phyloP scores from a whole-genome alignment of 2,797 vertebrate genomes.

The Trachops cirrhosus region DNA sequence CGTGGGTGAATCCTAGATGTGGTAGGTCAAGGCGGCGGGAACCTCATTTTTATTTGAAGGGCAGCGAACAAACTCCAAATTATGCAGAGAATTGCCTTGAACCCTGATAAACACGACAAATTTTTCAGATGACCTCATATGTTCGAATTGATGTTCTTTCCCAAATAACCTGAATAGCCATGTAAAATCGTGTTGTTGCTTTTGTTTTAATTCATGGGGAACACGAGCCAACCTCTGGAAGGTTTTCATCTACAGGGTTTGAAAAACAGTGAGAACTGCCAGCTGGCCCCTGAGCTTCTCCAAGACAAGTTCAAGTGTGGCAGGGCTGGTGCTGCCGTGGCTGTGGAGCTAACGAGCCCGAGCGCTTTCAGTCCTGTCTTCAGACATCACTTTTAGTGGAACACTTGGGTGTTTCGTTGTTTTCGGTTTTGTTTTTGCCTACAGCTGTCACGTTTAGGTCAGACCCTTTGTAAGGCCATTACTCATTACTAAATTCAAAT shows the following conservation, averaged over 20 bases:
- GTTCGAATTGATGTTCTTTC: neutral
- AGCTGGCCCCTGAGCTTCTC: neutral
- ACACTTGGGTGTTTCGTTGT: neutral
- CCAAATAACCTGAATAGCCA: neutral
- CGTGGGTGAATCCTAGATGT: neutral
- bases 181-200: neutral
- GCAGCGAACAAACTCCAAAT: neutral
- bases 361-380: neutral
- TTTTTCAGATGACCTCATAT: neutral
- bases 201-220: neutral
- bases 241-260: neutral
- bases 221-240: neutral
- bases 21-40: neutral
- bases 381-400: neutral
- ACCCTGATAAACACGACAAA: neutral
- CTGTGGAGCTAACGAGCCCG: fast-evolving
- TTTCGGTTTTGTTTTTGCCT: neutral
- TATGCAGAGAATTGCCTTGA: neutral
- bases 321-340: fast-evolving
- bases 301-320: neutral
- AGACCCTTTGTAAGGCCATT: neutral
- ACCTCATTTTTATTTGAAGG: neutral
- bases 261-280: neutral
- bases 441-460: neutral
- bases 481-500: neutral